phyloP scores from a whole-genome alignment of 2,888 invertebrate species.

The Xestoiulus laeticollis region DNA sequence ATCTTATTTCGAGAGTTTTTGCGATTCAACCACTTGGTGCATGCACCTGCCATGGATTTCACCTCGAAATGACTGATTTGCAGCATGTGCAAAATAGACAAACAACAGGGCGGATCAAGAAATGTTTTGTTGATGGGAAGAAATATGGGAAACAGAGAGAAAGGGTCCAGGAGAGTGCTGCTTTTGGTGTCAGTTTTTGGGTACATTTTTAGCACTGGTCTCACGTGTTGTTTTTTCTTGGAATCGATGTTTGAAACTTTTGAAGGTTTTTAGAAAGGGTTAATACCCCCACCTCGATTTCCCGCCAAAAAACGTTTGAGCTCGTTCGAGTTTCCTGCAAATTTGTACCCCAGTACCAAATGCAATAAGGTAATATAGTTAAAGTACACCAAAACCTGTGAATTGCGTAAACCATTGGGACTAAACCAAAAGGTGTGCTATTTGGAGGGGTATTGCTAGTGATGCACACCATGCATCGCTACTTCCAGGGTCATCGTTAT shows the following conservation, averaged over 20 bases:
- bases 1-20: neutral
- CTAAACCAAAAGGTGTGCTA: too few species aligned
- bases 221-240: neutral
- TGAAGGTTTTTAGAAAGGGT: neutral
- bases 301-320: neutral
- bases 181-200: neutral
- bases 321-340: too few species aligned
- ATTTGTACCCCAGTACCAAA: too few species aligned
- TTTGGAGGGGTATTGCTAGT: too few species aligned
- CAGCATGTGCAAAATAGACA: constrained; percentile 19
- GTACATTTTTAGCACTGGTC: neutral
- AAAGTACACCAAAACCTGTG: too few species aligned
- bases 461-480: too few species aligned
- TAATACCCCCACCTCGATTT: neutral
- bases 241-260: neutral
- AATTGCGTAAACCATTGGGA: too few species aligned
- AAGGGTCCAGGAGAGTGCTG: neutral
- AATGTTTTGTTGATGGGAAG: neutral
- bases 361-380: too few species aligned
- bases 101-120: neutral
- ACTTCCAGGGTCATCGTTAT: too few species aligned
- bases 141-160: neutral
- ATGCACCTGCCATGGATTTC: neutral
- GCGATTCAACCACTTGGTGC: neutral
- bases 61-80: neutral